Percentiles rank a stretch among this genome's conserved stretches.
Evolutionary conservation across 2,113 vertebrate genomes (phyloP).

Genomic region (Phrynosoma platyrhinos): DNA sequence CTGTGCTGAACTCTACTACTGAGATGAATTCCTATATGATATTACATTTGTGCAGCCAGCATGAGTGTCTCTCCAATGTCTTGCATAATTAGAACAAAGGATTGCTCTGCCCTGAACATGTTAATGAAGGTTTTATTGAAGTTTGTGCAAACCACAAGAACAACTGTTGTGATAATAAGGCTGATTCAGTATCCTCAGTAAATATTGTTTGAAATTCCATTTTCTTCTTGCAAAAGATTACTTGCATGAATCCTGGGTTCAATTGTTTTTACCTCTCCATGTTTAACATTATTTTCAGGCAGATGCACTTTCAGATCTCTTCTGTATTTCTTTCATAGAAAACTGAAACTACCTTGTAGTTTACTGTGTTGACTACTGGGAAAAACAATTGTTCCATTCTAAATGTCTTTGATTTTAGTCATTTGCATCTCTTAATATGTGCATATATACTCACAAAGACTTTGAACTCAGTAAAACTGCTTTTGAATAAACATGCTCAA

Average conservation of each 20-base stretch:
- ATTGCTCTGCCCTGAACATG: not conserved
- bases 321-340: not conserved
- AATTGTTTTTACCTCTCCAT: not conserved
- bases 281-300: not conserved
- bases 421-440: not conserved
- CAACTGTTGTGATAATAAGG: not conserved
- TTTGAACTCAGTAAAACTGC: not conserved
- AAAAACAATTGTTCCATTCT: not conserved
- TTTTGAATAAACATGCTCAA: not conserved
- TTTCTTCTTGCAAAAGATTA: not conserved
- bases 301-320: not conserved
- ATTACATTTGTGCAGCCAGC: too few relatives aligned
- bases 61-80: too few relatives aligned
- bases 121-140: not conserved
- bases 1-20: not conserved
- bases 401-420: not conserved
- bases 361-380: not conserved
- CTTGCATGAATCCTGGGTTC: not conserved
- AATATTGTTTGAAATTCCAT: not conserved
- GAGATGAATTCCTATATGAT: too few relatives aligned
- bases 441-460: not conserved
- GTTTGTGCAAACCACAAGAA: constrained; percentile 1
- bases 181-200: not conserved
- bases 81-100: not conserved
- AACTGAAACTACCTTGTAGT: not conserved